Evolutionary conservation across 2,113 vertebrate genomes (phyloP).

Genomic region (Plectropomus leopardus): DNA sequence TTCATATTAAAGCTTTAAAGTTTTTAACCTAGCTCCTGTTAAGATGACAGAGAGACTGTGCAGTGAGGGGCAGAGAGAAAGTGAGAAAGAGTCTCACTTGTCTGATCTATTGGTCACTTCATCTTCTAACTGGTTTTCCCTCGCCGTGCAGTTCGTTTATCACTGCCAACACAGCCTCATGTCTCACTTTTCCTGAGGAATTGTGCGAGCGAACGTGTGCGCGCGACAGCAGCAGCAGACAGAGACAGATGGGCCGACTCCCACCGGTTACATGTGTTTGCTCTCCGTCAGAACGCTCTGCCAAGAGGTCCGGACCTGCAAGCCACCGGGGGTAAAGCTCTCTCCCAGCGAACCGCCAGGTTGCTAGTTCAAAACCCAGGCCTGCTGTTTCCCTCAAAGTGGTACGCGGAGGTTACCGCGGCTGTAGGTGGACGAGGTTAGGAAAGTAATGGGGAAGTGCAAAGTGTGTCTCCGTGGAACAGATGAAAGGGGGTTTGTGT

Average conservation of each 20-base stretch:
- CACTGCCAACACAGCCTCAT: conserved; percentile 66
- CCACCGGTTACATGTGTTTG: conserved; percentile 74
- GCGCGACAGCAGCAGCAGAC: conserved; percentile 44
- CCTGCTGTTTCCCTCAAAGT: conserved; percentile 42
- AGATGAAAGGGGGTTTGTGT: conserved; percentile 2
- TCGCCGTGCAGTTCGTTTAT: conserved; percentile 64
- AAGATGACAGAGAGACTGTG: not conserved
- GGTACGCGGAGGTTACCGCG: not conserved
- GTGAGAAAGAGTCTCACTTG: conserved; percentile 23
- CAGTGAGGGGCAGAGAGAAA: not conserved
- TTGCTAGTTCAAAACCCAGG: conserved; percentile 65
- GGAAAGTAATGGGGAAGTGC: conserved; percentile 18
- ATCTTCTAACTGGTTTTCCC: conserved; percentile 67
- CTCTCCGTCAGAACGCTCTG: conserved; percentile 60
- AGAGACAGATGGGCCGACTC: conserved; percentile 79
- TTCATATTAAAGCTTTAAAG: not conserved
- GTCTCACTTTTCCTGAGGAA: conserved; percentile 69
- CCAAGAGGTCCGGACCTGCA: conserved; percentile 65
- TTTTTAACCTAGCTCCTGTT: conserved; percentile 3
- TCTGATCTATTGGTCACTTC: conserved; percentile 76
- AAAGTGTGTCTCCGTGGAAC: not conserved
- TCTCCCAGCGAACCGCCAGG: conserved; percentile 2
- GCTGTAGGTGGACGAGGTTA: conserved; percentile 4
- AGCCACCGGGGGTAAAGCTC: conserved; percentile 34
- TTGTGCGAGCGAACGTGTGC: conserved; percentile 33